Base-by-base conservation (phyloP, 2,888 invertebrate genomes). In the Leptinotarsa peninsularis region DNA sequence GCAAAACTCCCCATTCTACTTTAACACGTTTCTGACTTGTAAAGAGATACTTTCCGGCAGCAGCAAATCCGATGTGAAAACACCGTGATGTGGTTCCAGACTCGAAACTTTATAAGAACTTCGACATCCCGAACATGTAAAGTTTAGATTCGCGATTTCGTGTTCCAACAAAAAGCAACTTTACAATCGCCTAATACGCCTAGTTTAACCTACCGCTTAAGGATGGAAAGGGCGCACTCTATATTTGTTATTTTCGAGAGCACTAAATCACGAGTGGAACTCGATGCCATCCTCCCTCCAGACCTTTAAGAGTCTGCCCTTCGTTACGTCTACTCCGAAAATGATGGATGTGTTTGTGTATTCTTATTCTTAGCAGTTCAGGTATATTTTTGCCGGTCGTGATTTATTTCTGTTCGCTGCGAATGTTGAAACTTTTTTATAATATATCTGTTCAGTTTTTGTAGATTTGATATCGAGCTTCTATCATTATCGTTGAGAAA, bases 291-390 rank as follows among this genome's bases (percentile, higher is more conserved):
- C 63, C 71, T 43, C 3, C 43, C 43, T 43, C 43, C 43, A 43
- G 60, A 33, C 77, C 81, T 80, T 80, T 80, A 82, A 84, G 82
- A 83, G 83, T 77, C 79, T 83, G 82, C 83, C 82, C 83, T 80
- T 82, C 81, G 73, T 76, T 82, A 73, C 81, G 79, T 81, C 80
- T 81, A 77, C 73, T 74, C 77, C 54, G 58, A 58, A 58, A 58
- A 83, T 84, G 84, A 84, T 84, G 80, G 84, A 84, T 84, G 83
- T 83, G 83, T 84, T 84, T 83, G 82, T 83, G 83, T 84, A 83
- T 83, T 81, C 81, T 80, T 79, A 79, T 83, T 81, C 82, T 79
- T 79, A 79, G 80, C 81, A 81, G 83, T 80, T 74, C 82, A 82
- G 83, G 82, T 83, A 83, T 83, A 82, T 82, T 81, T 82, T 81